Evolutionary conservation across 2,888 invertebrate species (phyloP).

Genomic region (Chydorus sphaericus): DNA sequence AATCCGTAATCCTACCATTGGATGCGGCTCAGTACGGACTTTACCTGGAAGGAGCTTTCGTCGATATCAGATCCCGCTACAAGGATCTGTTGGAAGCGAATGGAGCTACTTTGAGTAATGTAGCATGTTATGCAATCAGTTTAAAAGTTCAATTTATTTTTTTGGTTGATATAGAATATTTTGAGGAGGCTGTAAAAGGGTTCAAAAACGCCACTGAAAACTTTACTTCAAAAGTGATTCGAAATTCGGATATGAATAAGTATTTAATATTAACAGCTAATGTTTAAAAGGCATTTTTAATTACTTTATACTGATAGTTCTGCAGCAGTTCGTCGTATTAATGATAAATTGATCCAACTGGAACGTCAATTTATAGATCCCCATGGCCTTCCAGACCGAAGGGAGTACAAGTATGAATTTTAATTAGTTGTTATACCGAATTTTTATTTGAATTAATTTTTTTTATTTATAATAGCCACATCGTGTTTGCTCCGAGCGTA

Average conservation of each 20-base stretch:
- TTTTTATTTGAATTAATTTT: no score
- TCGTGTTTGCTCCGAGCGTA: conserved; percentile 20
- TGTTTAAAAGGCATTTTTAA: no score
- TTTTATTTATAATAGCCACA: no score
- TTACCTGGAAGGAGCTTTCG: conserved; percentile 15
- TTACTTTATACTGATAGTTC: no score
- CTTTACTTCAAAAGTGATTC: neutral
- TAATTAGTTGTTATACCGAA: neutral
- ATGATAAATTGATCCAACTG: conserved; percentile 27
- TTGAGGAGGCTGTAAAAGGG: neutral
- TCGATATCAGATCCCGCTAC: conserved; percentile 4
- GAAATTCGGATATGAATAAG: neutral
- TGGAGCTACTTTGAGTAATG: conserved; percentile 14
- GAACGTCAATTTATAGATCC: conserved; percentile 31
- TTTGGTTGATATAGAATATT: no score
- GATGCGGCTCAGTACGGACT: conserved; percentile 24
- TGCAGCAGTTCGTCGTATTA: conserved; percentile 22
- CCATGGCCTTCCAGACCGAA: conserved; percentile 22
- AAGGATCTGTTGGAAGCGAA: conserved; percentile 3
- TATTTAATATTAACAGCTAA: neutral
- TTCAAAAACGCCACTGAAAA: neutral
- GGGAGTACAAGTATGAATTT: conserved; percentile 8
- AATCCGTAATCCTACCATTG: conserved; percentile 28
- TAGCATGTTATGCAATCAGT: no score
- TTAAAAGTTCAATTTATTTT: no score